Conservation (phyloP, 2,888 invertebrate species). For the Rotaria macrura region DNA sequence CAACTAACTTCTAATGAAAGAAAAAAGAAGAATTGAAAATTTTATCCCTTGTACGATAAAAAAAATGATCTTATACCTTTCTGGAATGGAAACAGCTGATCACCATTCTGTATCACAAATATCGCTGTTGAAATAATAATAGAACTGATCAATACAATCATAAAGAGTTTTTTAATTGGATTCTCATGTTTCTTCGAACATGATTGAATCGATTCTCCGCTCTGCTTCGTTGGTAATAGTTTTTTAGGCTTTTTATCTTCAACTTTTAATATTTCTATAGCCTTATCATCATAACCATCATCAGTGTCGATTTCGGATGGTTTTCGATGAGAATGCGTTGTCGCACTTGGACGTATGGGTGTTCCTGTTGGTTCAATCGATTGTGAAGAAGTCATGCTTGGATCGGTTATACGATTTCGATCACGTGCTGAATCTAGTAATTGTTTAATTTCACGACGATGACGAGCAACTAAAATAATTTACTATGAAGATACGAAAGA, state of each 20-base stretch:
- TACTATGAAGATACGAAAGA: neutral
- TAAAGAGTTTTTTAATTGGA: too few relatives aligned
- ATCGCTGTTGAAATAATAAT: too few relatives aligned
- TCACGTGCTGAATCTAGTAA: neutral
- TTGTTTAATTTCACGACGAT: slow-evolving; percentile 11
- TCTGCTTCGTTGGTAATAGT: too few relatives aligned
- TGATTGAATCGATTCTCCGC: too few relatives aligned
- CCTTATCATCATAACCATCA: neutral
- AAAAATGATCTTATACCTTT: too few relatives aligned
- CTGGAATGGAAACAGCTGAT: too few relatives aligned
- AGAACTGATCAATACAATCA: too few relatives aligned
- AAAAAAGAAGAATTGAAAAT: neutral
- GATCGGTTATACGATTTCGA: neutral
- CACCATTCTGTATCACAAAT: too few relatives aligned
- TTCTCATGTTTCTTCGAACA: too few relatives aligned
- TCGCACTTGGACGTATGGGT: neutral
- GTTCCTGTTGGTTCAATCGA: neutral
- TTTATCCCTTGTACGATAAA: too few relatives aligned
- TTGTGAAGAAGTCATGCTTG: neutral
- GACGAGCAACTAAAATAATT: neutral
- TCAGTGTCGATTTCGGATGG: neutral
- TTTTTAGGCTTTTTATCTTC: neutral
- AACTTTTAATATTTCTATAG: neutral
- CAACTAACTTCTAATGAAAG: neutral
- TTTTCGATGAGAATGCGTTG: neutral